Evolutionary conservation across 2,113 vertebrate species (phyloP).

Genomic region (Peromyscus californicus): DNA sequence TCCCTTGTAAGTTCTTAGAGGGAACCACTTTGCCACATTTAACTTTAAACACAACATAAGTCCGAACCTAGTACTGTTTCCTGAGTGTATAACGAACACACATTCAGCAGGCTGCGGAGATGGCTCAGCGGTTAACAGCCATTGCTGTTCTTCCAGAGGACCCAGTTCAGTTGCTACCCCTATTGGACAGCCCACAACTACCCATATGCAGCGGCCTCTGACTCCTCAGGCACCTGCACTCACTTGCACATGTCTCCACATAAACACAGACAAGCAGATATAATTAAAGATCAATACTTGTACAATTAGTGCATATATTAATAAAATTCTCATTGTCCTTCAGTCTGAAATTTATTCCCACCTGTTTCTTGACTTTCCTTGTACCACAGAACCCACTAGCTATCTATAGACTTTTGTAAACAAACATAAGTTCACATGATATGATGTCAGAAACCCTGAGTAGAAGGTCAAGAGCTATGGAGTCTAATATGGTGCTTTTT

Average conservation of each 20-base stretch:
- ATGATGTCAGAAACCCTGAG: background rate
- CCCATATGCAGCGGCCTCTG: background rate
- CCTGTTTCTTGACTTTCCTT: constrained; percentile 11
- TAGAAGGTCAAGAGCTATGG: background rate
- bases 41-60: background rate
- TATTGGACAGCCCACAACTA: background rate
- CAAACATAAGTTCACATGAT: background rate
- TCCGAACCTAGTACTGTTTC: background rate
- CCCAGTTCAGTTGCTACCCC: background rate
- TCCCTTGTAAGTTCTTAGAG: constrained; percentile 5
- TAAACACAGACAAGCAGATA: background rate
- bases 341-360: background rate
- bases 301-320: background rate
- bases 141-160: background rate
- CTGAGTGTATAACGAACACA: background rate
- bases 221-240: background rate
- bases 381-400: background rate
- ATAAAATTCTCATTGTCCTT: background rate
- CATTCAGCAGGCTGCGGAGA: background rate
- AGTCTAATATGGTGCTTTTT: background rate
- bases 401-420: background rate
- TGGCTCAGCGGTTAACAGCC: background rate
- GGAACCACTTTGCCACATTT: background rate
- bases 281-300: background rate
- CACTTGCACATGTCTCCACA: background rate